Percentiles rank a stretch among this genome's conserved stretches.
phyloP scores from a whole-genome alignment of 2,113 vertebrate genomes.

The Leucosticte australis region DNA sequence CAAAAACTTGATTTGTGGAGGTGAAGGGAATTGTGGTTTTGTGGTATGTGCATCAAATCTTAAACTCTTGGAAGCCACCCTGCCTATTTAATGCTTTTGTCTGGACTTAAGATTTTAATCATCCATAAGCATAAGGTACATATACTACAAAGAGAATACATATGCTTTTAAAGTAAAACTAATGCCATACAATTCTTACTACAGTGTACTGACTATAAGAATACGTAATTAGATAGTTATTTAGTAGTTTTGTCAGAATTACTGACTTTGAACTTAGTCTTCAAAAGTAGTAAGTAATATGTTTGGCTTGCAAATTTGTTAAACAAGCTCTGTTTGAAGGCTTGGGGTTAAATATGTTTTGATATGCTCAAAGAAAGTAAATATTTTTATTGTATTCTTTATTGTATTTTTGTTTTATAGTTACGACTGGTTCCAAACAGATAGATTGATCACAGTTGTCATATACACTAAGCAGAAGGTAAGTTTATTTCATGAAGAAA shows the following conservation, averaged over 20 bases:
- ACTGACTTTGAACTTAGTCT: not conserved
- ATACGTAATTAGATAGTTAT: not conserved
- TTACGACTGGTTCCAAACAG: conserved; percentile 97
- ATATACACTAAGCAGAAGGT: conserved; percentile 88
- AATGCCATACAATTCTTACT: not conserved
- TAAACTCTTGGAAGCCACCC: not conserved
- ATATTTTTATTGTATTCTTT: not conserved
- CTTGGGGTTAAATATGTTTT: not conserved
- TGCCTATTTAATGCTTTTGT: not conserved
- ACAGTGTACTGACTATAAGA: not conserved
- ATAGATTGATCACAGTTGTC: conserved; percentile 80
- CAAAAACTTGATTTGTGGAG: not conserved
- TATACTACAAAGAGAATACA: not conserved
- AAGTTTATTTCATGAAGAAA: not conserved
- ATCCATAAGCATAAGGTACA: not conserved
- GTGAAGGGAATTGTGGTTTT: not conserved
- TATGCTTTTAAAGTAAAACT: not conserved
- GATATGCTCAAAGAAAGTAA: not conserved
- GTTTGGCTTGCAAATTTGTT: not conserved
- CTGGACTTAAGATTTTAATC: not conserved
- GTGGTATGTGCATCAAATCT: not conserved
- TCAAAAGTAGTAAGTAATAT: not conserved
- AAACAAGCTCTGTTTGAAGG: not conserved
- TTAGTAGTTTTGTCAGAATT: not conserved
- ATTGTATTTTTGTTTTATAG: conserved; percentile 69